Evolutionary conservation across 1,140 invertebrate species (phyloP).

Genomic region (Drosophila guanche): DNA sequence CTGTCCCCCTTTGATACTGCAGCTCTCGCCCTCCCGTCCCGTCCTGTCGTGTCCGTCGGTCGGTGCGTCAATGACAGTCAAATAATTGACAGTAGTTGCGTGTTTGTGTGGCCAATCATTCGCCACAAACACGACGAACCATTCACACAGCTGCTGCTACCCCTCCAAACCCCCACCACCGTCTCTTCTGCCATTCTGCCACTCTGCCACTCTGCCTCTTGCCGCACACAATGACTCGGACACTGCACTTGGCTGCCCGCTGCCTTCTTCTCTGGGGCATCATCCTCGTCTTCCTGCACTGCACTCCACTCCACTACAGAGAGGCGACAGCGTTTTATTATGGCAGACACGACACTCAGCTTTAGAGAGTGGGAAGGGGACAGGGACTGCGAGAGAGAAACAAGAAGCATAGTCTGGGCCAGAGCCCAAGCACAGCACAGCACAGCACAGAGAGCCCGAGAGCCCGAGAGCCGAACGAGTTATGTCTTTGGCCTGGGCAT

Average conservation of each 20-base stretch:
- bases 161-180: slow-evolving; percentile 25
- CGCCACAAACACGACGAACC: slow-evolving; percentile 55
- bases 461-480: slow-evolving; percentile 55
- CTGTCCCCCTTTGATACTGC: background rate
- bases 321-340: slow-evolving; percentile 69
- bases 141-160: slow-evolving; percentile 53
- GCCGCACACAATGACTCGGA: slow-evolving; percentile 22
- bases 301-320: slow-evolving; percentile 25
- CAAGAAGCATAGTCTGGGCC: background rate
- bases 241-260: slow-evolving; percentile 36
- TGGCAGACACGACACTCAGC: slow-evolving; percentile 66
- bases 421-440: background rate
- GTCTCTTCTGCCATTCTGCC: slow-evolving; percentile 17
- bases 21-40: slow-evolving; percentile 10
- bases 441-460: no score
- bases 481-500: slow-evolving; percentile 63
- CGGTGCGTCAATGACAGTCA: slow-evolving; percentile 79
- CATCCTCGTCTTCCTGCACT: slow-evolving; percentile 14
- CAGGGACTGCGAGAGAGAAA: background rate
- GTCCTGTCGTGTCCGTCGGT: slow-evolving; percentile 50
- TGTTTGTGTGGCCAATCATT: slow-evolving; percentile 81
- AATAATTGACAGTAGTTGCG: slow-evolving; percentile 83
- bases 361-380: slow-evolving; percentile 40
- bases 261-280: slow-evolving; percentile 28
- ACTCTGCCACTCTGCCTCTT: background rate